These are phyloP conservation scores for Blastobasis adustella DNA, from an alignment of 2,888 invertebrate genomes.

Conservation along the genomic window DNA sequence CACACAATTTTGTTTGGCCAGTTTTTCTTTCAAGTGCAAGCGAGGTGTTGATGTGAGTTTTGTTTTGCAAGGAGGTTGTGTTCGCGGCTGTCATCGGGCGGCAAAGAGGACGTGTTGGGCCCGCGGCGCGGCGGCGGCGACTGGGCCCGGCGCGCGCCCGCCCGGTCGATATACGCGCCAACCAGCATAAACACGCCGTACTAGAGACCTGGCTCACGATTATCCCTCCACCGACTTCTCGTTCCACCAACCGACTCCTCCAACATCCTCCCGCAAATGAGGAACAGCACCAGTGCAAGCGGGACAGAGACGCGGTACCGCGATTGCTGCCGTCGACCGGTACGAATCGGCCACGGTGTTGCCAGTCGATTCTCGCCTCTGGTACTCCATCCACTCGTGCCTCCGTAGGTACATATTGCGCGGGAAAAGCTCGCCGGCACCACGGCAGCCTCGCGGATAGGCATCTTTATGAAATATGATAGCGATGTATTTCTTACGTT, in stretches of 20 bases:
- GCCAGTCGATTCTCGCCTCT: constrained; percentile 38
- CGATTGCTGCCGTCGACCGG: no score
- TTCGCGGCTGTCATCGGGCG: constrained; percentile 49
- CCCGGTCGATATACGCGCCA: constrained; percentile 70
- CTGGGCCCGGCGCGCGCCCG: constrained; percentile 59
- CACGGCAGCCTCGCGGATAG: constrained; percentile 24
- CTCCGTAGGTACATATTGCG: neutral
- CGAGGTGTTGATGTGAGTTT: constrained; percentile 3
- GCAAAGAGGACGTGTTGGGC: constrained; percentile 40
- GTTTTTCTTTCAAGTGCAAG: neutral
- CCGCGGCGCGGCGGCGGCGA: constrained; percentile 38
- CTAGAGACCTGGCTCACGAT: constrained; percentile 18
- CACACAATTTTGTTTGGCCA: neutral
- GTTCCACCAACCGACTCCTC: no score
- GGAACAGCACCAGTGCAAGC: no score
- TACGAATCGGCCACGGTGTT: constrained; percentile 26
- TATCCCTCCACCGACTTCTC: no score
- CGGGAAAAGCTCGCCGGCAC: constrained; percentile 21
- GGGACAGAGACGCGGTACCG: no score
- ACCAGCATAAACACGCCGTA: constrained; percentile 70
- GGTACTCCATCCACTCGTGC: no score
- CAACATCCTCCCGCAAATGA: no score
- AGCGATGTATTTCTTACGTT: constrained; percentile 19
- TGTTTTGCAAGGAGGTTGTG: constrained; percentile 35
- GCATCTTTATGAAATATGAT: constrained; percentile 27